These are phyloP conservation scores for Coryphaenoides rupestris DNA, from an alignment of 2,113 vertebrate species.

Conservation along the genomic window DNA sequence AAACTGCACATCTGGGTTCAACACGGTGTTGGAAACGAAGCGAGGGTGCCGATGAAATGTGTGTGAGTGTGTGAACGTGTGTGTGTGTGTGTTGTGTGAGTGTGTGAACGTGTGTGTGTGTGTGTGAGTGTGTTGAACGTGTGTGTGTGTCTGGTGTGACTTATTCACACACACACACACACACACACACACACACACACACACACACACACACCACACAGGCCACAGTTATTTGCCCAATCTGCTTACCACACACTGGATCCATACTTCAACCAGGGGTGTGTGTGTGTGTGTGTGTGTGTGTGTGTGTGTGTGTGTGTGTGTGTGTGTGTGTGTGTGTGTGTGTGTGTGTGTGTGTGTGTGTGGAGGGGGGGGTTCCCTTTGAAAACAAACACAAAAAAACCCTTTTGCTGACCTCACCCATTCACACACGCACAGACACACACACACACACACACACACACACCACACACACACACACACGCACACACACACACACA, in stretches of 20 bases:
- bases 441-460: neutral
- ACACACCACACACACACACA: constrained; percentile 13
- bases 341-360: too few species aligned
- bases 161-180: too few species aligned
- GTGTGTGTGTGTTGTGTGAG: neutral
- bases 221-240: too few species aligned
- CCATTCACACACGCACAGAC: neutral
- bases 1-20: too few species aligned
- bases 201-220: too few species aligned
- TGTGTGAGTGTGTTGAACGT: neutral
- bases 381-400: constrained; percentile 34
- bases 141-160: neutral
- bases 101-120: neutral
- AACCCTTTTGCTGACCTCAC: constrained; percentile 33
- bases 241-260: neutral
- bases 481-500: constrained; percentile 15
- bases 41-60: too few species aligned
- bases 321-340: too few species aligned
- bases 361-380: neutral
- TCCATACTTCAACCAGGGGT: constrained; percentile 1
- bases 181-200: too few species aligned
- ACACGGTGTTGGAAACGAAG: too few species aligned
- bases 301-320: too few species aligned
- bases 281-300: too few species aligned
- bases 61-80: neutral